These are phyloP conservation scores for Cynocephalus volans DNA, from an alignment of 2,113 vertebrate genomes.

Conservation along the genomic window DNA sequence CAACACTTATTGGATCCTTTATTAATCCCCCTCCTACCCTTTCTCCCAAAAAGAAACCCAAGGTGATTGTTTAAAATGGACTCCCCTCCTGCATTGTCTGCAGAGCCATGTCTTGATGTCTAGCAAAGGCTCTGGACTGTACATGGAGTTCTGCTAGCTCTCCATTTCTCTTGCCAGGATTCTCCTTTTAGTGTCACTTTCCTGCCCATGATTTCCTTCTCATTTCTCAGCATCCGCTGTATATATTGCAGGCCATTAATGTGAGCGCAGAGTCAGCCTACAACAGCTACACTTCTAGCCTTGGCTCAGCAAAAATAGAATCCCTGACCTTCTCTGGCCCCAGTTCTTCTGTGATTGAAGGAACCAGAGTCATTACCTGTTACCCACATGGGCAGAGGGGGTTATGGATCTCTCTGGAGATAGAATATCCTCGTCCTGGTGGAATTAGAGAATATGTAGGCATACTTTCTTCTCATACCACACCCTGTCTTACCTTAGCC, in stretches of 20 bases:
- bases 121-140: conserved; percentile 52
- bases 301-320: conserved; percentile 1
- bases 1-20: conserved; percentile 71
- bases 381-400: neutral
- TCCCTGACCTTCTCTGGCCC: conserved; percentile 21
- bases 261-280: conserved; percentile 49
- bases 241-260: conserved; percentile 66
- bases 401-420: neutral
- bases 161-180: conserved; percentile 56
- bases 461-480: neutral
- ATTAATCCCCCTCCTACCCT: neutral
- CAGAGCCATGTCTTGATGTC: conserved; percentile 19
- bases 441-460: neutral
- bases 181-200: conserved; percentile 78
- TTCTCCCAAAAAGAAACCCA: neutral
- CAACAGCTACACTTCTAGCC: conserved; percentile 16
- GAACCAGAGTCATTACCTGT: neutral
- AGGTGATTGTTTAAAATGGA: conserved; percentile 54
- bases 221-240: conserved; percentile 78
- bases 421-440: neutral
- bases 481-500: neutral
- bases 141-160: neutral
- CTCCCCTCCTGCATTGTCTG: neutral
- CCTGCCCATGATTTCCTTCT: conserved; percentile 82
- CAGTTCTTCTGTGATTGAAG: conserved; percentile 8